Base-by-base conservation (phyloP, 2,113 vertebrate genomes). In the Tylochromis polylepis region DNA sequence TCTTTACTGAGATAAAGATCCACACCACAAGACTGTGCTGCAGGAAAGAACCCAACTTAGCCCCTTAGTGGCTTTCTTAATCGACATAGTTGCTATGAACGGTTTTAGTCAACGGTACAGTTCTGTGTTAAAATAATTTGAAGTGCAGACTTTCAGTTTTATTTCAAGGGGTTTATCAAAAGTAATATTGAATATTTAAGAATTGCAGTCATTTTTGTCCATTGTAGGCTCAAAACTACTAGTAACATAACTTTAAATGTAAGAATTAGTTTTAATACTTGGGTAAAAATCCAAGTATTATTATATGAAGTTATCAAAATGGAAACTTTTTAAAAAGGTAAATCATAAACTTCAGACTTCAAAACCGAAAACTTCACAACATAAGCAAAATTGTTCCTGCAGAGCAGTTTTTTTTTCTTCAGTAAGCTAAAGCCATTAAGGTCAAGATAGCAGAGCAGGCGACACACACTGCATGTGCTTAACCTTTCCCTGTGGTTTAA, bases 401-500 rank as follows among this genome's bases (percentile, higher is more conserved):
- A 77, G 81, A 87, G 59, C 84, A 51, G 81, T 65, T 87, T 88
- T 51, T 82, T 78, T 29, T 84, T 14, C 49, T 90, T 89, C 82
- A 78, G 60, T 1, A 3, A 85, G 82, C 80, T 77, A 46, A 85
- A 87, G 56, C 38, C 75, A 67, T 86, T 89, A 83, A 84, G 80
- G 88, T 88, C 86, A 85, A 82, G 85, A 67, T 18, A n/a, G 58
- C 77, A 67, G 62, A 81, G 88, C 53, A 4, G 20, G 58, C 1
- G 70, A 43, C 85, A 55, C 43, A 31, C 85, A 87, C 59, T 92
- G 91, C 87, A 93, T 94, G 84, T 85, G 58, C 80, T 93, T 94
- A 92, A 94, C 89, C 88, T 92, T 91, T 89, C 83, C 34, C 82
- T 79, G 87, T 78, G 79, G 67, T 85, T 82, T 92, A 85, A 86